A percentile compares a stretch with the other conserved stretches of the same genome.
phyloP scores from a whole-genome alignment of 2,113 vertebrate genomes.

The Nettapus auritus region DNA sequence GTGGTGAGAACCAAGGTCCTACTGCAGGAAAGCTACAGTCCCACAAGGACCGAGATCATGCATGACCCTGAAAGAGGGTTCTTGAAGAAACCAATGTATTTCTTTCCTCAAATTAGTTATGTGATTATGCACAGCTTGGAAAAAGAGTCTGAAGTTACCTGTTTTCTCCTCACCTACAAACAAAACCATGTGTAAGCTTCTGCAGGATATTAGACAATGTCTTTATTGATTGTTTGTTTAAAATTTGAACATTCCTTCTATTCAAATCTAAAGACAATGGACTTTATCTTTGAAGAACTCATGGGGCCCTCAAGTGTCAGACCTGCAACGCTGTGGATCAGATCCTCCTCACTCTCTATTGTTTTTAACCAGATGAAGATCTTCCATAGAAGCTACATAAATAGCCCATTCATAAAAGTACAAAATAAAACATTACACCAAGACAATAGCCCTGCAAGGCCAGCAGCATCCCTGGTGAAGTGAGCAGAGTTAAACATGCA shows the following conservation, averaged over 20 bases:
- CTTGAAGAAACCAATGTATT: not conserved
- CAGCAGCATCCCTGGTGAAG: not conserved
- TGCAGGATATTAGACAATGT: not conserved
- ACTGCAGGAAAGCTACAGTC: not conserved
- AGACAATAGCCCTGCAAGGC: conserved; percentile 30
- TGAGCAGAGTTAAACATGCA: not conserved
- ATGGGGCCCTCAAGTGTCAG: not conserved
- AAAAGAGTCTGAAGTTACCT: not conserved
- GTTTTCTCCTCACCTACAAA: not conserved
- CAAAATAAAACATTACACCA: not conserved
- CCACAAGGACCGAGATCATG: not conserved
- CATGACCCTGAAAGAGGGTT: not conserved
- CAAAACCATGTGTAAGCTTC: not conserved
- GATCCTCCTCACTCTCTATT: not conserved
- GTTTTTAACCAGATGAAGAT: conserved; percentile 19
- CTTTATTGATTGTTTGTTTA: not conserved
- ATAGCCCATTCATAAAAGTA: conserved; percentile 16
- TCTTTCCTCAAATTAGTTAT: not conserved
- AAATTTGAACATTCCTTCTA: not conserved
- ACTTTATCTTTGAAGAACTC: conserved; percentile 18
- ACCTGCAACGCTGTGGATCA: not conserved
- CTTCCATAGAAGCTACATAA: conserved; percentile 22
- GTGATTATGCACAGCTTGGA: not conserved
- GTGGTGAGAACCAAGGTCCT: not conserved
- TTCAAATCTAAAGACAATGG: conserved; percentile 53